phyloP scores from a whole-genome alignment of 2,797 vertebrate genomes.

The Sebastes vulpes region DNA sequence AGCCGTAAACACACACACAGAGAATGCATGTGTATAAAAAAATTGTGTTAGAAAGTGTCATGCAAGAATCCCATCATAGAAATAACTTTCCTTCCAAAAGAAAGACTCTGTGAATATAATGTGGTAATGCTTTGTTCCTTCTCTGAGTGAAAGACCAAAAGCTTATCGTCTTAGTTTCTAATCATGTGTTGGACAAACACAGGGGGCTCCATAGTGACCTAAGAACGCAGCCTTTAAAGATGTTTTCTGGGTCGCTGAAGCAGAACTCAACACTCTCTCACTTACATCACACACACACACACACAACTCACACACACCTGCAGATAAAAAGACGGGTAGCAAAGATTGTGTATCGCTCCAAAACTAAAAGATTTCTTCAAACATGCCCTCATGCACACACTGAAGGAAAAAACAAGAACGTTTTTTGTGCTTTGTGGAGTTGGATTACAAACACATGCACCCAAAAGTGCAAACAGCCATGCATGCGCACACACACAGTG shows the following conservation, averaged over 20 bases:
- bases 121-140: not conserved
- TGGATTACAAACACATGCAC: conserved; percentile 38
- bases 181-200: conserved; percentile 48
- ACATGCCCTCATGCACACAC: not conserved
- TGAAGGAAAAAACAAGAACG: not conserved
- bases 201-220: conserved; percentile 27
- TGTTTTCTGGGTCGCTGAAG: conserved; percentile 61
- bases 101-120: not conserved
- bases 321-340: not conserved
- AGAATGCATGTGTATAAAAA: not conserved
- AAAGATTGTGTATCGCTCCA: not conserved
- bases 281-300: conserved; percentile 7
- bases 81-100: not conserved
- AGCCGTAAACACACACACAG: not conserved
- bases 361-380: conserved; percentile 4
- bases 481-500: conserved; percentile 13
- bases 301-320: conserved; percentile 17
- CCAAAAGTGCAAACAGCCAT: conserved; percentile 34
- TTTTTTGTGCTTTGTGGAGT: conserved; percentile 14
- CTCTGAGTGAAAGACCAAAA: conserved; percentile 4
- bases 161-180: conserved; percentile 19
- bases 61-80: not conserved
- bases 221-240: conserved; percentile 43
- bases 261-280: conserved; percentile 36
- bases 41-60: not conserved